Evolutionary conservation across 2,113 vertebrate genomes (phyloP).

Genomic region (Cariama cristata): DNA sequence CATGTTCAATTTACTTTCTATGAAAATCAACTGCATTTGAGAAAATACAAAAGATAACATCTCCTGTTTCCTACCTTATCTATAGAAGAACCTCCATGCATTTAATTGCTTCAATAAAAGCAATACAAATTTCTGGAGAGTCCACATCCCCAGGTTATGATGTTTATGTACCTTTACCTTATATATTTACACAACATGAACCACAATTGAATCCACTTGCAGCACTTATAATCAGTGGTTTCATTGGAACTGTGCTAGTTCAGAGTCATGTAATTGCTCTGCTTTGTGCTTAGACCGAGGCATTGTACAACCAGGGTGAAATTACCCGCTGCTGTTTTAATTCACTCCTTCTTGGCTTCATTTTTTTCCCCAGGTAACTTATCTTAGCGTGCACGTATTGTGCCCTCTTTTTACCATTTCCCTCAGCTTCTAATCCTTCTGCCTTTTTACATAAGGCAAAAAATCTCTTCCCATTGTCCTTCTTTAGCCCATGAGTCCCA

Average conservation of each 20-base stretch:
- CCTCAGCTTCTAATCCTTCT: neutral
- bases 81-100: neutral
- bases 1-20: neutral
- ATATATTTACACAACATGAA: accelerated
- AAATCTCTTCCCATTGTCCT: neutral
- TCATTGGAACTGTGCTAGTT: neutral
- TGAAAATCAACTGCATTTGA: neutral
- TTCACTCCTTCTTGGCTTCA: neutral
- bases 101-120: constrained; percentile 3
- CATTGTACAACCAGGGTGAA: neutral
- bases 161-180: neutral
- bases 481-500: neutral
- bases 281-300: neutral
- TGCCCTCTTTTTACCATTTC: neutral
- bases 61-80: neutral
- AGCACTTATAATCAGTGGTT: accelerated
- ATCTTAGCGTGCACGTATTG: accelerated
- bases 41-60: neutral
- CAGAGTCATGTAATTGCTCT: neutral
- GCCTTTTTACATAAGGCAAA: neutral
- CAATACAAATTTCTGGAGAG: neutral
- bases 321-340: neutral
- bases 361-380: neutral
- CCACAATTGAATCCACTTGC: neutral
- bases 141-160: neutral